Base-by-base conservation (phyloP, 2,797 vertebrate genomes). In the Hydrolagus colliei region DNA sequence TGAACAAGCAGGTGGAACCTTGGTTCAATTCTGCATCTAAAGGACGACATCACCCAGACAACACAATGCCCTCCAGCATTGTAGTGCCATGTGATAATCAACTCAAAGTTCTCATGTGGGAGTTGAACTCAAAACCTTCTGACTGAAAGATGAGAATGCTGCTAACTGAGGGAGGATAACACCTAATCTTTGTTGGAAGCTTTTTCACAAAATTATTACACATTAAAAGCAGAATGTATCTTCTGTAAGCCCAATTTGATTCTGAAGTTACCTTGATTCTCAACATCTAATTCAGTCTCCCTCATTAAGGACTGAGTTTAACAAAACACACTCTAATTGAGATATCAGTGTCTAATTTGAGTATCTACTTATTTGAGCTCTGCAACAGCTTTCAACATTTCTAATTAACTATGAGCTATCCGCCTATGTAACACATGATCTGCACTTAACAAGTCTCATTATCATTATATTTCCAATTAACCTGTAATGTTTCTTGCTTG, bases 381-480 rank as follows among this genome's bases (percentile, higher is more conserved):
- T 84, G 74, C 85, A 79, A 86, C 65, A 9, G 87, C 89, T 89
- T 87, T 87, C 88, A 90, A 86, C 87, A 86, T 86, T 86, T 88
- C 88, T 90, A 91, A 91, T 93, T 92, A 92, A 88, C 90, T 90
- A 90, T 90, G 89, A 89, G 89, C 89, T 87, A 87, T 87, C 79
- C 68, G 79, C 79, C 65, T 68, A 84, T 63, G 88, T 86, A 91
- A 92, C 91, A 92, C 91, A 88, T 87, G 78, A 68, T 71, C 85
- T 88, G 87, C 89, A 90, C 89, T 91, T 88, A 90, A 88, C 90
- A 80, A 87, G 86, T 86, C 90, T 92, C 89, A 86, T 88, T 91
- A 89, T 89, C 87, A 82, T 85, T 74, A 91, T 87, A 88, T 87
- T 87, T 89, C 79, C 91, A 85, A 91, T 91, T 91, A 90, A 89